Evolutionary conservation across 2,797 vertebrate species (phyloP).

Genomic region (Hipposideros larvatus): DNA sequence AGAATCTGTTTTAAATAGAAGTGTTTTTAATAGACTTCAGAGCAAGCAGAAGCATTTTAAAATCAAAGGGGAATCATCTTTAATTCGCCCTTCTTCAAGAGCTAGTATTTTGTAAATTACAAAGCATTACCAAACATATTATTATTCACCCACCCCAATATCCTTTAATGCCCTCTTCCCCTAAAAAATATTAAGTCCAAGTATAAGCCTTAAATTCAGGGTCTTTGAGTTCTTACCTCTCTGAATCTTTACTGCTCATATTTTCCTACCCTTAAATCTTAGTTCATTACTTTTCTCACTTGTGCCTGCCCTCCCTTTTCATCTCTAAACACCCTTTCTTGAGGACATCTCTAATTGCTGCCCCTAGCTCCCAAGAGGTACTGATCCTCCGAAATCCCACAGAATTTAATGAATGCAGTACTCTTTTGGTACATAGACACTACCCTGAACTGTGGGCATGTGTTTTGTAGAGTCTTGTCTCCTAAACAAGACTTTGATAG

Average conservation of each 20-base stretch:
- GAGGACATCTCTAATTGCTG: not conserved
- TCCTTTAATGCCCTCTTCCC: not conserved
- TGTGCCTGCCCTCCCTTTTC: not conserved
- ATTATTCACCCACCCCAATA: not conserved
- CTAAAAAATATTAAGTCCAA: constrained; percentile 12
- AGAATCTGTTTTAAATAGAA: not conserved
- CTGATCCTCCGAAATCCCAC: not conserved
- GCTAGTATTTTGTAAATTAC: not conserved
- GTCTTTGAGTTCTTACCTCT: not conserved
- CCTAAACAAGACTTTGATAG: not conserved
- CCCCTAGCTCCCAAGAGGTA: not conserved
- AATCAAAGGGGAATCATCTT: constrained; percentile 21
- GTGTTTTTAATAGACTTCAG: not conserved
- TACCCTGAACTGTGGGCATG: not conserved
- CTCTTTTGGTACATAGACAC: not conserved
- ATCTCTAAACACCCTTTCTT: not conserved
- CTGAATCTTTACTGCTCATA: not conserved
- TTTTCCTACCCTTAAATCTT: not conserved
- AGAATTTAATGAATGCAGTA: not conserved
- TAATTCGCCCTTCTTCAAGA: not conserved
- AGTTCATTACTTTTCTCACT: not conserved
- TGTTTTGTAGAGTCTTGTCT: not conserved
- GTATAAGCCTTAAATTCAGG: not conserved
- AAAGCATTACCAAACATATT: constrained; percentile 25
- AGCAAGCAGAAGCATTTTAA: constrained; percentile 26